Base-by-base conservation (phyloP, 2,797 vertebrate species). In the Chelonia mydas region DNA sequence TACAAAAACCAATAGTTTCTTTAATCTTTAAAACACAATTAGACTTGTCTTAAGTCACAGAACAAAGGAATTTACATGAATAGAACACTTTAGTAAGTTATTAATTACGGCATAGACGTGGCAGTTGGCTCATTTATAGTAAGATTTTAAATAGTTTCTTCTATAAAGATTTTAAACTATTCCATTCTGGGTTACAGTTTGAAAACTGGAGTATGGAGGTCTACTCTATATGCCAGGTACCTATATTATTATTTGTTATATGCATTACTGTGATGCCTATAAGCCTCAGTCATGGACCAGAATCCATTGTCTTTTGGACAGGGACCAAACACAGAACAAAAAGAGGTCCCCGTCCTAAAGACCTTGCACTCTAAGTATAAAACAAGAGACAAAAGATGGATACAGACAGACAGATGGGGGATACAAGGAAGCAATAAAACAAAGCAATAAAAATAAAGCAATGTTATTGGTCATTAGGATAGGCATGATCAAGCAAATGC, bases 1-100 rank as follows among this genome's bases (percentile, higher is more conserved):
- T 95, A 95, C 68, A 81, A 93, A 97, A 96, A 74, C 54, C 84
- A 78, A 93, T 90, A 82, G 53, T 92, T 96, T 89, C 77, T 95
- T 96, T 96, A 90, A 97, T 96, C 89, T 95, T 90, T 90, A 94
- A 88, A 96, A 77, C 86, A 83, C 84, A 94, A 89, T 97, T 96
- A 92, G 49, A 77, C 86, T 94, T 97, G 84, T 96, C 88, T 95
- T 96, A 94, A 86, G 90, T 81, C 81, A 81, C 57, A 83, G 88
- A 97, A 90, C 83, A 90, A 88, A 95, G 86, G 86, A 28, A 83
- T n/a, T 86, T 88, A 49, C 57, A 77, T 78, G 94, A 96, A 94
- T 65, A 79, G 53, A 91, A 28, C 90, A 55, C 78, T 78, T 45
- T 90, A 88, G 95, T 94, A 96, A 92, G 94, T 87, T 57, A 84